phyloP scores from a whole-genome alignment of 2,888 invertebrate genomes.

The Phaedon cochleariae region DNA sequence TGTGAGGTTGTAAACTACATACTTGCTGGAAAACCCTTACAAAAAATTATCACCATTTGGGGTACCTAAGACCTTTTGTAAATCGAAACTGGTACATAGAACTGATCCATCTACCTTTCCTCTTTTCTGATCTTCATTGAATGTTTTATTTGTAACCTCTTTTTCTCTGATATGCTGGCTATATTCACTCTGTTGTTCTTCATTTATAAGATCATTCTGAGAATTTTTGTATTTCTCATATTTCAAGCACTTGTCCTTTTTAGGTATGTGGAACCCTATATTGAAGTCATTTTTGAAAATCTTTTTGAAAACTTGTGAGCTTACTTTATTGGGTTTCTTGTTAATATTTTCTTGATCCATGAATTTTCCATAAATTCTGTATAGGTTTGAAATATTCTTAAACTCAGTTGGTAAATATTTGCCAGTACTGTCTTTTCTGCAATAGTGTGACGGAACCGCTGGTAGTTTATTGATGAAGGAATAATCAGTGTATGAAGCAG shows the following conservation, averaged over 20 bases:
- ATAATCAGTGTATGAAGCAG: not conserved
- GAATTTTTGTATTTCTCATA: slow-evolving; percentile 20
- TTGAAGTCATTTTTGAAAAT: slow-evolving; percentile 32
- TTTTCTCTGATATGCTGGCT: slow-evolving; percentile 11
- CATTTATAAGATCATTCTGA: not conserved
- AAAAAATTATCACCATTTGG: slow-evolving; percentile 45
- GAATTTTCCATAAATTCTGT: slow-evolving; percentile 21
- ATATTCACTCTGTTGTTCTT: slow-evolving; percentile 8
- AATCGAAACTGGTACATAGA: slow-evolving; percentile 38
- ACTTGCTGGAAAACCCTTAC: slow-evolving; percentile 43
- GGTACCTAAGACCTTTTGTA: slow-evolving; percentile 48
- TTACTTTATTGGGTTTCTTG: slow-evolving; percentile 23
- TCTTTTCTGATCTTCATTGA: slow-evolving; percentile 20
- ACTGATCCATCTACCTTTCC: slow-evolving; percentile 8
- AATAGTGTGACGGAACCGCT: slow-evolving; percentile 35
- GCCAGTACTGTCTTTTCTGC: slow-evolving; percentile 17
- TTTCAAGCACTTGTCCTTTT: slow-evolving; percentile 30
- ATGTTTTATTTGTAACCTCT: slow-evolving; percentile 16
- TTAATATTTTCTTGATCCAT: slow-evolving; percentile 16
- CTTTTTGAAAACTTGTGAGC: slow-evolving; percentile 24
- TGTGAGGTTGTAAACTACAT: slow-evolving; percentile 40
- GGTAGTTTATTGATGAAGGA: slow-evolving; percentile 30
- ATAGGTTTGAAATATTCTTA: slow-evolving; percentile 30
- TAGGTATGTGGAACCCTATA: slow-evolving; percentile 32
- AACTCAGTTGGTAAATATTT: slow-evolving; percentile 33